Conservation (phyloP, 2,888 invertebrate species). For the Elmis aenea region DNA sequence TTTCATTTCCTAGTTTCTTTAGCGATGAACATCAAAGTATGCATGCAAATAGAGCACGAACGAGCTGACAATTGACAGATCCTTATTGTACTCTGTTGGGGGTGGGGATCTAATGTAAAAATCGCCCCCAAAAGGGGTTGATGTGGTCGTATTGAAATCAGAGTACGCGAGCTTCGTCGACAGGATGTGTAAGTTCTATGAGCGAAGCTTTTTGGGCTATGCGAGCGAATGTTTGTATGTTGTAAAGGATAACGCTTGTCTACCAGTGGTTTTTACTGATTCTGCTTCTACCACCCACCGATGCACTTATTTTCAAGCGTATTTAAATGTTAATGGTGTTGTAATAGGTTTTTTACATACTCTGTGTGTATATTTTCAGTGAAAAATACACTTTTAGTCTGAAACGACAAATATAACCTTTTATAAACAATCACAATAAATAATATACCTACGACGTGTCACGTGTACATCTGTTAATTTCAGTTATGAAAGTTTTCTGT, state of each 20-base stretch:
- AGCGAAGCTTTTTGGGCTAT: conserved; percentile 24
- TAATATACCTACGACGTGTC: too few relatives aligned
- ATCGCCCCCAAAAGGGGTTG: conserved; percentile 41
- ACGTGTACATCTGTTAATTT: too few relatives aligned
- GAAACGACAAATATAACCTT: too few relatives aligned
- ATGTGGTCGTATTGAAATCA: conserved; percentile 41
- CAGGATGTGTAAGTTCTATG: conserved; percentile 25
- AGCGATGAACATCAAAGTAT: conserved; percentile 27
- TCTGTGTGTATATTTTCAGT: too few relatives aligned
- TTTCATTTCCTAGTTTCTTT: conserved; percentile 41
- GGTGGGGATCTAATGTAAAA: conserved; percentile 37
- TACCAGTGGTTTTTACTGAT: conserved; percentile 19
- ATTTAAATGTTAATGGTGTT: conserved; percentile 20
- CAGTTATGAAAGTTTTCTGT: too few relatives aligned
- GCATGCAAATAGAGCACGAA: conserved; percentile 37
- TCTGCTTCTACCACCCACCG: conserved; percentile 13
- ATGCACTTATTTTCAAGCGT: conserved; percentile 17
- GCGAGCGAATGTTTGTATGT: conserved; percentile 32
- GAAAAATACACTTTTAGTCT: too few relatives aligned
- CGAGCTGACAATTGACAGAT: conserved; percentile 43
- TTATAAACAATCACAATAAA: too few relatives aligned
- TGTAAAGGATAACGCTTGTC: conserved; percentile 25
- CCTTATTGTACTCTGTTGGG: conserved; percentile 38
- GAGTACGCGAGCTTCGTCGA: conserved; percentile 27
- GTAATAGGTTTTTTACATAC: conserved; percentile 19